These are phyloP conservation scores for Caenorhabditis sp. DNA, from an alignment of 2,888 invertebrate genomes.

Conservation along the genomic window DNA sequence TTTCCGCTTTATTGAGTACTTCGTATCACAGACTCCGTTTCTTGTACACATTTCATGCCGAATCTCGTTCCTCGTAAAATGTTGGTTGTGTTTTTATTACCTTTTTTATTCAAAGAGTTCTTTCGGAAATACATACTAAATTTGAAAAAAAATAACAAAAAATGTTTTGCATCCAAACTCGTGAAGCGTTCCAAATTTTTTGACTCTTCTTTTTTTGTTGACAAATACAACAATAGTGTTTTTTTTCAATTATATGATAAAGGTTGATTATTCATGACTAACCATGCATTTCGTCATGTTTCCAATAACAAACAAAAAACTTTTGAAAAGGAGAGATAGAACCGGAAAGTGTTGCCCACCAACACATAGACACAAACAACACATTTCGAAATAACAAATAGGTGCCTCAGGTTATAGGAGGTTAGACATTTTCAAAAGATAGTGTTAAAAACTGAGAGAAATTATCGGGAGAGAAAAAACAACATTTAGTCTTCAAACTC, in stretches of 20 bases:
- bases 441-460: neutral
- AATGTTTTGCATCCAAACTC: too few relatives aligned
- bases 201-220: neutral
- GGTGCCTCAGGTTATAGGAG: neutral
- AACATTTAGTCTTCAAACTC: neutral
- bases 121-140: too few relatives aligned
- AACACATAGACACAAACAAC: neutral
- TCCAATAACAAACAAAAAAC: neutral
- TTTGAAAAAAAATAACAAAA: too few relatives aligned
- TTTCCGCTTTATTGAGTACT: too few relatives aligned
- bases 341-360: neutral
- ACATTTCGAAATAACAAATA: constrained; percentile 1
- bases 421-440: neutral
- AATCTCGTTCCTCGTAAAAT: too few relatives aligned
- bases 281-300: neutral
- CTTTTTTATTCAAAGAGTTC: too few relatives aligned
- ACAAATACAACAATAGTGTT: neutral
- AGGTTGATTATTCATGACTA: neutral
- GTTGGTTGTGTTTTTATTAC: too few relatives aligned
- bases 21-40: too few relatives aligned
- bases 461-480: neutral
- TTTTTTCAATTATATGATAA: neutral
- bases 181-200: too few relatives aligned
- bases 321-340: neutral
- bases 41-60: too few relatives aligned